A percentile compares a stretch with the other conserved stretches of the same genome.
phyloP scores from a whole-genome alignment of 2,888 invertebrate genomes.

The Automeris io region DNA sequence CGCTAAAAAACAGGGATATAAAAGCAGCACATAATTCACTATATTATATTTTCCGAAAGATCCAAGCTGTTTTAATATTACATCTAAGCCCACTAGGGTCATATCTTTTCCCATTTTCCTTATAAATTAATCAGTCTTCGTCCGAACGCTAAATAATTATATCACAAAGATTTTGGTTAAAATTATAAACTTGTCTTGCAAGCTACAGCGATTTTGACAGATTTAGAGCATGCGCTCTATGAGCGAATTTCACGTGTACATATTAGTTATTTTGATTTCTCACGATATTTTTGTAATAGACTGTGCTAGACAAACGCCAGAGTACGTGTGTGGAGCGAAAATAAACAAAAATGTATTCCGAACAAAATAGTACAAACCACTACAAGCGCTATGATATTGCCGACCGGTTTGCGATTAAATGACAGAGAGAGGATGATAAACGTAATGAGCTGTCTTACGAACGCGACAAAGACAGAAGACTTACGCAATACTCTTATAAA shows the following conservation, averaged over 20 bases:
- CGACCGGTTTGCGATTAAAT: not conserved
- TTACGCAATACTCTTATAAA: too few species aligned
- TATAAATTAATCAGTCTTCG: conserved; percentile 20
- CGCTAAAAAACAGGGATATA: conserved; percentile 63
- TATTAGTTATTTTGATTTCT: not conserved
- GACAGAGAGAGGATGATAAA: not conserved
- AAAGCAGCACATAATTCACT: conserved; percentile 54
- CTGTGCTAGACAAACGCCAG: not conserved
- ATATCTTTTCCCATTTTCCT: conserved; percentile 40
- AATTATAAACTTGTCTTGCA: conserved; percentile 5
- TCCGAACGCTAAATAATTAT: conserved; percentile 19
- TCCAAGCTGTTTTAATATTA: conserved; percentile 50
- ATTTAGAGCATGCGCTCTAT: conserved; percentile 19
- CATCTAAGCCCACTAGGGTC: conserved; percentile 42
- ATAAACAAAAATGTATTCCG: not conserved
- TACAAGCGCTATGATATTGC: not conserved
- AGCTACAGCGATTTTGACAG: conserved; percentile 14
- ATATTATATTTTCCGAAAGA: conserved; percentile 61
- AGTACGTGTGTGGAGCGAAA: not conserved
- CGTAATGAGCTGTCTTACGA: too few species aligned
- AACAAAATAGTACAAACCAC: not conserved
- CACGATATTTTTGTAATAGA: not conserved
- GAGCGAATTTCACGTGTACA: not conserved
- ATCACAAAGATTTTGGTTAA: conserved; percentile 15
- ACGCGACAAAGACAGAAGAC: too few species aligned